Conservation (phyloP, 1,140 invertebrate genomes). For the Drosophila biarmipes region DNA sequence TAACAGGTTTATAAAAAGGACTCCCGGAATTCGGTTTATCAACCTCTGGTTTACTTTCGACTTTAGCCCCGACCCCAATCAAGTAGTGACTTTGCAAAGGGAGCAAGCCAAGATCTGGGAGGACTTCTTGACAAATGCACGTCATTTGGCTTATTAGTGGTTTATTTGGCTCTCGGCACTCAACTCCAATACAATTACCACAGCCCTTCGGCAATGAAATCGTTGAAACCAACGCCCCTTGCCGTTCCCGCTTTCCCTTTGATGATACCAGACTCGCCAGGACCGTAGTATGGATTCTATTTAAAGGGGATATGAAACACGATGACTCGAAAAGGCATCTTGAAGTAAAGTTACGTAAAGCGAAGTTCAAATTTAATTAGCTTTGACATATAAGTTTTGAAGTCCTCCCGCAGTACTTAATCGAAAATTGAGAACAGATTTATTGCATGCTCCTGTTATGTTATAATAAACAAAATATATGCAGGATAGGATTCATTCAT, state of each 20-base stretch:
- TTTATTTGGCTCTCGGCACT: slow-evolving; percentile 73
- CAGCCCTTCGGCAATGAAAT: slow-evolving; percentile 59
- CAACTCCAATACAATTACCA: slow-evolving; percentile 78
- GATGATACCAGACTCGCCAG: slow-evolving; percentile 42
- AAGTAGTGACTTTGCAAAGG: neutral
- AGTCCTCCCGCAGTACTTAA: too few relatives aligned
- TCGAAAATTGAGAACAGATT: too few relatives aligned
- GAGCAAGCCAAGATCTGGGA: slow-evolving; percentile 8
- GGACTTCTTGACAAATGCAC: slow-evolving; percentile 65
- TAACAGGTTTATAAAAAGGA: neutral
- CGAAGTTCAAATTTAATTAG: too few relatives aligned
- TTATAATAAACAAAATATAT: too few relatives aligned
- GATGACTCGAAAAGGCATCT: too few relatives aligned
- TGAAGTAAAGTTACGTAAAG: neutral
- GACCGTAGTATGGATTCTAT: neutral
- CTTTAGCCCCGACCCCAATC: neutral
- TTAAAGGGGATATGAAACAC: neutral
- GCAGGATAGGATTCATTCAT: too few relatives aligned
- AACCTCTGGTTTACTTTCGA: slow-evolving; percentile 13
- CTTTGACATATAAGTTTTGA: too few relatives aligned
- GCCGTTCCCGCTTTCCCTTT: slow-evolving; percentile 19
- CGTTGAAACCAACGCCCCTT: slow-evolving; percentile 55
- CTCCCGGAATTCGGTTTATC: neutral
- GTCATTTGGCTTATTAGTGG: slow-evolving; percentile 79
- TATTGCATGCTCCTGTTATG: too few relatives aligned